Conservation (phyloP, 2,888 invertebrate genomes). For the Volucella inanis region DNA sequence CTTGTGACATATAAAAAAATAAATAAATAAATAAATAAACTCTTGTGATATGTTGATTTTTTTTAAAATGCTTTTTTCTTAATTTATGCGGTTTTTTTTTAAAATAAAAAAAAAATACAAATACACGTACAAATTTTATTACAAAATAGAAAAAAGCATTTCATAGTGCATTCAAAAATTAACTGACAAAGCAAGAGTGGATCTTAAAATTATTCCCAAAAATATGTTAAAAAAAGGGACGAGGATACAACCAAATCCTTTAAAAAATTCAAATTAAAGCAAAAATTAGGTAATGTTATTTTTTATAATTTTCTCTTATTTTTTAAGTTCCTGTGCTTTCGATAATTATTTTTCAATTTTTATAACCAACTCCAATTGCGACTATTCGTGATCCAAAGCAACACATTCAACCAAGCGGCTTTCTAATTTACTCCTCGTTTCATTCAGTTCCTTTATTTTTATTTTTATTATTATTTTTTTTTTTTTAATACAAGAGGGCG, state of each 20-base stretch:
- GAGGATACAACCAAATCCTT: constrained; percentile 37
- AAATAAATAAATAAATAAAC: background rate
- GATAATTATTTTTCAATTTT: background rate
- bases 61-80: background rate
- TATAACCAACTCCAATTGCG: background rate
- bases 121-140: background rate
- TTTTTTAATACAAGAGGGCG: constrained; percentile 52
- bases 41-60: constrained; percentile 30
- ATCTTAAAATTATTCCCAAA: constrained; percentile 23
- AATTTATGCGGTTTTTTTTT: background rate
- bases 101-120: constrained; percentile 16
- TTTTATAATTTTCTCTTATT: constrained; percentile 8
- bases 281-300: constrained; percentile 42
- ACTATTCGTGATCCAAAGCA: constrained; percentile 14
- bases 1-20: too few relatives aligned
- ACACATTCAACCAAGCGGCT: background rate
- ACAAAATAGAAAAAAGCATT: constrained; percentile 8
- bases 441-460: constrained; percentile 1
- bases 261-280: background rate
- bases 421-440: constrained; percentile 16
- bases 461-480: constrained; percentile 1
- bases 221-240: constrained; percentile 23
- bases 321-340: background rate
- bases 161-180: constrained; percentile 16
- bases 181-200: constrained; percentile 62